Evolutionary conservation across 2,113 vertebrate species (phyloP), one percentile per base, ranked within the genome.

Genomic region (Neopipo cinnamomea): DNA sequence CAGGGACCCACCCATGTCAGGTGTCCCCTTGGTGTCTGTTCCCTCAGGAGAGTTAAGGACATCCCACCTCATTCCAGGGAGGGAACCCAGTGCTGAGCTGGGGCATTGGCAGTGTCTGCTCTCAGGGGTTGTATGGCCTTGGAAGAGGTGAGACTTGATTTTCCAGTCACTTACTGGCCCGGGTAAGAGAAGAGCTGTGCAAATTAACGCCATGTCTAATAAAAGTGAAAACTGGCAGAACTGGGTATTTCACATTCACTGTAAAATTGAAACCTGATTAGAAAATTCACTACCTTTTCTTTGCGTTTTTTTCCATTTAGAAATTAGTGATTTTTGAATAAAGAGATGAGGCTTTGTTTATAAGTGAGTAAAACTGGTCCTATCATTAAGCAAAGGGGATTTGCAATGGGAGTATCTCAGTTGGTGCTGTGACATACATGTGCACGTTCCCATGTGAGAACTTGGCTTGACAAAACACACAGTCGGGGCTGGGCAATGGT

Each of bases 191-290:
- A 77, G 53, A 53, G 63, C 59, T 76, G 53, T 88, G 50, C 55
- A 83, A 88, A 55, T 50, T 85, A 58, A 79, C 16, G 58, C 71
- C 46, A 14, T 1, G 7, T 90, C 66, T 50, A 79, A 93, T 70
- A 94, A 96, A 95, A 96, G 85, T 91, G 91, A 96, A 96, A 95
- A 88, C 53, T 6, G 46, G 12, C 78, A 88, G 74, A 85, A 77
- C 3, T 66, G 72, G 74, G 93, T 88, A 37, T 90, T 92, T 94
- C 88, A 74, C 75, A 33, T 44, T 66, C 24, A 14, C 42, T 63
- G 85, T 93, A 93, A 95, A 94, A 96, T 14, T 5, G 91, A 97
- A 96, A 96, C 92, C 42, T 5, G 14, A 22, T 63, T 42, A 35
- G 59, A 85, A 92, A 73, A 91, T 80, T 88, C 89, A 88, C 63